Conservation (phyloP, 2,113 vertebrate species). For the Triplophysa tibetana region DNA sequence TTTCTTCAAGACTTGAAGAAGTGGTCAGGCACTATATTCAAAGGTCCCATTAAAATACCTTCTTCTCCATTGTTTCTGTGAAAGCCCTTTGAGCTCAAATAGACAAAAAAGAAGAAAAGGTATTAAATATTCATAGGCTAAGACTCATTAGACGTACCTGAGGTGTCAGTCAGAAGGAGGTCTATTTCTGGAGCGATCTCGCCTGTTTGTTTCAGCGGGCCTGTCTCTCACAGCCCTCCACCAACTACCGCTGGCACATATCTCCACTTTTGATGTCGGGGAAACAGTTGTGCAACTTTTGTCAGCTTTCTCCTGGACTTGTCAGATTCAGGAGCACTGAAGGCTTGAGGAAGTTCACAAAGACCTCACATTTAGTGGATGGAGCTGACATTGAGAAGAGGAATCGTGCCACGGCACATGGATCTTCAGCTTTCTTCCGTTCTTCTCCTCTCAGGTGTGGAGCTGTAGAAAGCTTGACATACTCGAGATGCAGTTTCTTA, state of each 20-base stretch:
- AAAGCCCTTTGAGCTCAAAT: constrained; percentile 56
- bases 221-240: constrained; percentile 49
- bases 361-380: constrained; percentile 49
- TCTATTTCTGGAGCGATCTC: constrained; percentile 54
- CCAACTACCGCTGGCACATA: constrained; percentile 45
- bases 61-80: constrained; percentile 45
- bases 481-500: neutral
- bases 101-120: constrained; percentile 48
- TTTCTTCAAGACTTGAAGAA: constrained; percentile 53
- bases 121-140: constrained; percentile 61
- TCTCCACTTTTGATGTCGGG: constrained; percentile 51
- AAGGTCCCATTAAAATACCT: constrained; percentile 49
- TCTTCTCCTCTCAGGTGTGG: neutral
- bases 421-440: constrained; percentile 4
- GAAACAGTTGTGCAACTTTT: constrained; percentile 56
- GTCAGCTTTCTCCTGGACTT: constrained; percentile 52
- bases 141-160: constrained; percentile 55
- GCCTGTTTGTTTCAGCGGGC: constrained; percentile 50
- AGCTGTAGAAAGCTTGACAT: neutral
- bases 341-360: constrained; percentile 38
- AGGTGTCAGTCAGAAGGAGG: constrained; percentile 53
- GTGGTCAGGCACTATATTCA: constrained; percentile 31
- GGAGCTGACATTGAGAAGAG: constrained; percentile 37
- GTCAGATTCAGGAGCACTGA: constrained; percentile 47
- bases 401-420: constrained; percentile 16